A percentile compares a stretch with the other conserved stretches of the same genome.
phyloP scores from a whole-genome alignment of 2,113 vertebrate genomes.

The Zapornia atra region DNA sequence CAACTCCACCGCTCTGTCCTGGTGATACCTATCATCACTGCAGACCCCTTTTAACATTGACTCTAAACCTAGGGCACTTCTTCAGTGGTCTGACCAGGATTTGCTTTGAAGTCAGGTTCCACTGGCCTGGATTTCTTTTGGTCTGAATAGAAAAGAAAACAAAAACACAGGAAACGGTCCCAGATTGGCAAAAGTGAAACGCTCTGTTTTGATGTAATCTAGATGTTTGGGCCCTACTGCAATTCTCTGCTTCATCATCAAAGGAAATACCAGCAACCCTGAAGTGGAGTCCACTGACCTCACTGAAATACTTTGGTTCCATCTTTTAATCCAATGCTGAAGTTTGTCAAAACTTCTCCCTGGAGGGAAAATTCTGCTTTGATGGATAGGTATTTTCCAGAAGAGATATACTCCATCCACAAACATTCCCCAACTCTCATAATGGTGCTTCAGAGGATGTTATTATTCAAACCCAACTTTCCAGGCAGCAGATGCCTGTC shows the following conservation, averaged over 20 bases:
- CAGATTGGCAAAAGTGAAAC: background rate
- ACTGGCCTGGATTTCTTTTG: background rate
- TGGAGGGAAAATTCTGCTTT: background rate
- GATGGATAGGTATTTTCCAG: background rate
- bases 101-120: conserved; percentile 17
- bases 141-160: background rate
- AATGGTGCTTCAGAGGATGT: background rate
- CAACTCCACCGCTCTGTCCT: background rate
- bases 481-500: conserved; percentile 15
- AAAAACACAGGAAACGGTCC: conserved; percentile 34
- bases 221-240: background rate
- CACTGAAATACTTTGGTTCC: background rate
- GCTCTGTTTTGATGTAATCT: background rate
- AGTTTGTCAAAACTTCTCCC: conserved; percentile 11
- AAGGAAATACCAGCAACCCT: conserved; percentile 39
- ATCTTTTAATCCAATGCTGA: background rate
- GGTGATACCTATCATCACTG: background rate
- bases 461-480: background rate
- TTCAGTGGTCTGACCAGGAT: background rate
- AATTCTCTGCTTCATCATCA: background rate
- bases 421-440: background rate
- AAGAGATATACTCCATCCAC: background rate
- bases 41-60: background rate
- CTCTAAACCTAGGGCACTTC: background rate
- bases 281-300: conserved; percentile 10